Evolutionary conservation across 2,113 vertebrate genomes (phyloP).

Genomic region (Puma concolor): DNA sequence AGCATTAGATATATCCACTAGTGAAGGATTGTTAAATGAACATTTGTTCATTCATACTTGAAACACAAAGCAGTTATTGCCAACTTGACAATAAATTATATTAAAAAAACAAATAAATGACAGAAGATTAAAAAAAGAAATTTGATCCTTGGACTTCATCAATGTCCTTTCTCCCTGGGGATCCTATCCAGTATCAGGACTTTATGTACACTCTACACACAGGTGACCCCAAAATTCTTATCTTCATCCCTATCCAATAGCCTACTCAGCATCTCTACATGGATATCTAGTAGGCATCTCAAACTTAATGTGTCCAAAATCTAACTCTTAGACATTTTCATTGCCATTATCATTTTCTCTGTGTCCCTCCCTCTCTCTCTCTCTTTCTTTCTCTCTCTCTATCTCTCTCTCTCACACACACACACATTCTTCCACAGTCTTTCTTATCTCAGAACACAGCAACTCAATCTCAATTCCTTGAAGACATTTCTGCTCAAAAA

Average conservation of each 20-base stretch:
- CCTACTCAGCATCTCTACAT: background rate
- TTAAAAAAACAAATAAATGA: no score
- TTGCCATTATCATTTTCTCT: background rate
- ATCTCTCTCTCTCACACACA: no score
- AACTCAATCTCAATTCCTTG: background rate
- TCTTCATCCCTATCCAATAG: background rate
- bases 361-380: background rate
- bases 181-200: background rate
- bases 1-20: background rate
- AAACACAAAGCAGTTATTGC: background rate
- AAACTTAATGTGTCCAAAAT: background rate
- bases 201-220: background rate
- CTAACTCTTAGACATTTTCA: background rate
- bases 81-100: no score
- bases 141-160: background rate
- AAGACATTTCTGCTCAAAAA: background rate
- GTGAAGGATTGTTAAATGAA: background rate
- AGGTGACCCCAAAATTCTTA: background rate
- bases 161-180: background rate
- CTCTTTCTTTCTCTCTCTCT: background rate
- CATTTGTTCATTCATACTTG: background rate
- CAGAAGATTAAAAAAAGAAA: background rate
- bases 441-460: background rate
- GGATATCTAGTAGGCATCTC: background rate
- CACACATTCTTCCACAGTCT: background rate